Evolutionary conservation across 1,140 invertebrate genomes (phyloP), one percentile per base, ranked within the genome.

Genomic region (Agraylea sexmaculata): DNA sequence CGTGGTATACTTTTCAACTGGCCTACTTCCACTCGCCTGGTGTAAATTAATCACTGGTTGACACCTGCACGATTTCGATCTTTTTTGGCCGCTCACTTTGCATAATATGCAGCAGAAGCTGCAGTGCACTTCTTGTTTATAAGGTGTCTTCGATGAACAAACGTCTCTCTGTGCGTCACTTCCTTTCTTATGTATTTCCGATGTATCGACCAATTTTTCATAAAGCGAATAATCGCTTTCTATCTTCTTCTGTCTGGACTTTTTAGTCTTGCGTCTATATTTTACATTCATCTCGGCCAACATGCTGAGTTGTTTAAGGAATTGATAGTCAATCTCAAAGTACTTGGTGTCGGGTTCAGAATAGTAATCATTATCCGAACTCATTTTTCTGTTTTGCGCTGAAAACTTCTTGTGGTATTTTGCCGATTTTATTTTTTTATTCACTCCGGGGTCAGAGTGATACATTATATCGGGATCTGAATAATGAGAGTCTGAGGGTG

Each of bases 281-380:
- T 46, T 43, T 2, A 50, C 37, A 20, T 50, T 43, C 4, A 43
- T 46, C 18, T 50, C 40, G 0, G 63, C 62, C 15, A 68, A 62
- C 11, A 49, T 55, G 4, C 61, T 49, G 15, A 68, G 40, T 41
- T 66, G 60, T 28, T 64, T 64, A 1, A 68, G 53, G 45, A 68
- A 68, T 44, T 59, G 56, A 51, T 65, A 68, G 40, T 68, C 65
- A 30, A 68, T 68, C 46, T 68, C 64, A 48, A 68, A 65, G 53
- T 68, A 68, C 48, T 60, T 62, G 4, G 53, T 60, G 51, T 68
- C 65, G 1, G 64, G 64, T 45, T 68, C 64, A 10, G 64, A 68
- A 52, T 68, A 68, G 46, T 68, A 68, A 11, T 54, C 51, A 8
- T 21, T 0, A 21, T 4, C 53, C 27, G 37, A 62, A 59, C 19